Evolutionary conservation across 2,113 vertebrate species (phyloP), one percentile per base, ranked within the genome.

Genomic region (Riparia riparia): DNA sequence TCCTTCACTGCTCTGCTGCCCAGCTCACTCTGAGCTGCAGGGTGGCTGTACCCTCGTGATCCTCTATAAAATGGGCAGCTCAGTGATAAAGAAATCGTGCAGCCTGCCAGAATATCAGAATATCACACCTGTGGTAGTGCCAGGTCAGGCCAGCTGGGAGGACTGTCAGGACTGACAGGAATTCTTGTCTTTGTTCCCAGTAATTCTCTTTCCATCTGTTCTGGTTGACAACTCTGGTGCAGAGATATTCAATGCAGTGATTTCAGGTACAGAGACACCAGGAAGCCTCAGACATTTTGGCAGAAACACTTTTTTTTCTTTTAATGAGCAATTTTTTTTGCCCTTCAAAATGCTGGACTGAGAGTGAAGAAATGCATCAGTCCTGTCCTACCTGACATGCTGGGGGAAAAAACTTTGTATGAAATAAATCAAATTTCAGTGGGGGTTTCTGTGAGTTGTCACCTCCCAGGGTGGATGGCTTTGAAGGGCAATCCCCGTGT

Each of bases 191-290:
- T 37, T 91, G 10, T 14, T 70, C 45, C 64, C 32, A 7, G 10
- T 9, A 7, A 34, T 70, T 57, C 60, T 73, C 31, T 77, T 88
- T 28, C 42, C 3, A 1, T 53, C 7, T 42, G 4, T 53, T 28
- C 2, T 0, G 0, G 25, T 11, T 31, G 54, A 21, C 25, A 31
- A 2, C 45, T 26, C 25, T 44, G 54, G 1, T 12, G 3, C 0
- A 21, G 49, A 11, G 44, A n/a, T 9, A 20, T 31, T 19, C 1
- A 4, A 29, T 54, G 17, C 15, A 8, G 34, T 16, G 51, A n/a
- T 74, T 84, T 66, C 65, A 37, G 37, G 41, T 60, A 2, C 18
- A 60, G 19, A 28, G n/a, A 28, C 1, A 25, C 16, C 21, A 21
- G 2, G 16, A 51, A 39, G 12, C 32, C 47, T 3, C 15, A 86